Base-by-base conservation (phyloP, 64 coral and sea anemone genomes). In the Actinia equina region DNA sequence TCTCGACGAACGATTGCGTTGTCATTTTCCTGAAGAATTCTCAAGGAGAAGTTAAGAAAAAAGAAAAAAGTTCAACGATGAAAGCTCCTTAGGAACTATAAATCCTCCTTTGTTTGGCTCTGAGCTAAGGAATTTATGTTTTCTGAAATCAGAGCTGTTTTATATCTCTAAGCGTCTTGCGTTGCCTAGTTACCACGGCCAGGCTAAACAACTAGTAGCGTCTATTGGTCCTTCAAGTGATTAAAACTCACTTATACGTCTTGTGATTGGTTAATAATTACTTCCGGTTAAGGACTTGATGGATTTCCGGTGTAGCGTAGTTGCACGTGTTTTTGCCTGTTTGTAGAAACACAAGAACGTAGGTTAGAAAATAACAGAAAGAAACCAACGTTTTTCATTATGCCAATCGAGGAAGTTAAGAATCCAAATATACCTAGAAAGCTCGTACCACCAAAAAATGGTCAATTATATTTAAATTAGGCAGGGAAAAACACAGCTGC, bases 111-210 rank as follows among this genome's bases (percentile, higher is more conserved):
- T 76, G 59, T n/a, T 7, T 63, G 16, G 27, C 45, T 56, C 30
- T 60, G 86, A 86, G 88, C 80, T 52, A 42, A 90, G 91, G 88
- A 84, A 97, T 91, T 86, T 97, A 85, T 97, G 94, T 97, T 97
- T 97, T 61, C 83, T 88, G 91, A 93, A 26, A 87, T 51, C 77
- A 84, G 84, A 87, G 83, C 77, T 89, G 69, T 78, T 93, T 91
- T 97, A 93, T 97, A 97, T 97, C 94, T 89, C 89, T 84, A 62
- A 65, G 91, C 94, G 91, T 97, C 91, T 82, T 42, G 27, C 70
- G 92, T 88, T 90, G 91, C 94, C 84, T 81, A 60, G 90, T 55
- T 37, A 92, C 90, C 4, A 30, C 19, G 6, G 49, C 30, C 55
- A 41, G 16, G 26, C 46, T 23, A 37, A 45, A 87, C 85, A 78